Conservation (phyloP, 2,113 vertebrate genomes). For the Aptenodytes forsteri region DNA sequence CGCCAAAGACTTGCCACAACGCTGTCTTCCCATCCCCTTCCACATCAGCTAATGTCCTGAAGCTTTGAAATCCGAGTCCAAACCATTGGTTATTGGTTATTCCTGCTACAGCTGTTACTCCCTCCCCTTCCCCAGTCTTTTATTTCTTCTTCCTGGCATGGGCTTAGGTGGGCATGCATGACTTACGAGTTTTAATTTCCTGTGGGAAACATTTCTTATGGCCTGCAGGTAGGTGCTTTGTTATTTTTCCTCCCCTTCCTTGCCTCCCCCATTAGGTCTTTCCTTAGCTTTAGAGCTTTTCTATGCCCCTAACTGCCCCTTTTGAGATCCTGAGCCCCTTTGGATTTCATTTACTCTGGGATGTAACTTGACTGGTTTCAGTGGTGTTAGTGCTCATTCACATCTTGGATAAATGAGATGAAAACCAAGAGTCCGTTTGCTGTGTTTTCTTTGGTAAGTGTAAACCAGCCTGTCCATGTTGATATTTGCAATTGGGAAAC, state of each 20-base stretch:
- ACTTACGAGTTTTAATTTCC: constrained; percentile 53
- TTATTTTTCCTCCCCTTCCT: neutral
- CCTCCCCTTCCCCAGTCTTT: neutral
- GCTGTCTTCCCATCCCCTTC: neutral
- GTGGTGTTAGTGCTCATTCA: neutral
- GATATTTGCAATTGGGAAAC: neutral
- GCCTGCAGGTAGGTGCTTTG: constrained; percentile 24
- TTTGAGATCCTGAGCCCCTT: neutral
- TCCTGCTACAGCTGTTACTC: neutral
- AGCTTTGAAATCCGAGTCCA: neutral
- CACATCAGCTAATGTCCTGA: neutral
- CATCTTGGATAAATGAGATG: neutral
- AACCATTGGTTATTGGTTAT: neutral
- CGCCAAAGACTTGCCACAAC: neutral
- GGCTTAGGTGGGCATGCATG: constrained; percentile 44
- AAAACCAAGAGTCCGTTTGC: neutral
- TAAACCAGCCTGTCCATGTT: neutral
- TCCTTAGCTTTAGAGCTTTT: neutral
- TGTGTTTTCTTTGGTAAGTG: neutral
- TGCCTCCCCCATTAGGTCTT: neutral
- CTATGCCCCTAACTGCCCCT: neutral
- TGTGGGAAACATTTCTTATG: constrained; percentile 35
- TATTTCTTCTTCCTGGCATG: constrained; percentile 39
- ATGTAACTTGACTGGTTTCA: neutral
- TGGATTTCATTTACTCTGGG: neutral